phyloP scores from a whole-genome alignment of 2,113 vertebrate genomes.

The Litocranius walleri region DNA sequence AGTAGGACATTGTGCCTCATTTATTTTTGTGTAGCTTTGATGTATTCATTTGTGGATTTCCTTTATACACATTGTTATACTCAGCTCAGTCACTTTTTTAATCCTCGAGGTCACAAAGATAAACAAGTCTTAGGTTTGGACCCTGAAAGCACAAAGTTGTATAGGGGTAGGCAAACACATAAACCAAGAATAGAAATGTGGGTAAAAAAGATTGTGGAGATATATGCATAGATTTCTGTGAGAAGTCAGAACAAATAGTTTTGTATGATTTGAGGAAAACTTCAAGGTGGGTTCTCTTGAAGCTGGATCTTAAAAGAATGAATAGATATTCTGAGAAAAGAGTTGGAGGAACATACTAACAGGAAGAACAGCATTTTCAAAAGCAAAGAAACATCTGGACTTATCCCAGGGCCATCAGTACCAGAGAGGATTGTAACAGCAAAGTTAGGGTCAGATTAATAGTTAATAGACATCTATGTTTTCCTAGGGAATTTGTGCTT shows the following conservation, averaged over 20 bases:
- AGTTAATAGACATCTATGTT: neutral
- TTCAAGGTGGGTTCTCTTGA: neutral
- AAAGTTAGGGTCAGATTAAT: neutral
- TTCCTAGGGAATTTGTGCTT: neutral
- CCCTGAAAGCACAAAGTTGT: neutral
- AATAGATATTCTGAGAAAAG: neutral
- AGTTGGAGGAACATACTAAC: too few species aligned
- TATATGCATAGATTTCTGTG: neutral
- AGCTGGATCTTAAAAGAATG: neutral
- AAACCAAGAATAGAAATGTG: neutral
- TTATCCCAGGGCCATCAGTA: neutral
- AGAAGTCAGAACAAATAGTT: neutral
- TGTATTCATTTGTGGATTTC: neutral
- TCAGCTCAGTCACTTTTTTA: neutral
- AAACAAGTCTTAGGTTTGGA: neutral
- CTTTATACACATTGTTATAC: neutral
- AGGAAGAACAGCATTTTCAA: neutral
- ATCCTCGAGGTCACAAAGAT: neutral
- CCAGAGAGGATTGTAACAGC: neutral
- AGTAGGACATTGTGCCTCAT: neutral
- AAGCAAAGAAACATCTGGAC: neutral
- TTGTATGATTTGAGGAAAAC: neutral
- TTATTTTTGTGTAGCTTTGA: neutral
- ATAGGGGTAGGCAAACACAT: neutral
- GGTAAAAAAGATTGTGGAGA: neutral